Evolutionary conservation across 1,140 invertebrate species (phyloP), one percentile per base, ranked within the genome.

Genomic region (Neotoxoptera formosana): DNA sequence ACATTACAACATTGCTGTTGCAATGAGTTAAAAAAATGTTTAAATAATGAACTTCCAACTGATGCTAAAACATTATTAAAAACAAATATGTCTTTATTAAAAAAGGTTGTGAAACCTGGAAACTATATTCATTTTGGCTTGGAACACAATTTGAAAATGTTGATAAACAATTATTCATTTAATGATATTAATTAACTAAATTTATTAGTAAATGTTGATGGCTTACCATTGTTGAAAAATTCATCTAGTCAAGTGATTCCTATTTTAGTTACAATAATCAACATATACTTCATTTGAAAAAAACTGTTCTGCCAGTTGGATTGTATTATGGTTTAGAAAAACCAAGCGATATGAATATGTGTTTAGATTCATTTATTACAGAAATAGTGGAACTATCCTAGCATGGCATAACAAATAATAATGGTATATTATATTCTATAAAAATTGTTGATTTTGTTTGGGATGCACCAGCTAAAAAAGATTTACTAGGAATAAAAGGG

Each of bases 241-340:
- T 93, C 88, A 30, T 45, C 53, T 21, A 83, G 91, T 47, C 83
- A 94, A 90, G 91, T 95, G 34, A 94, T 93, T 94, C 94, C 94
- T 60, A 94, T 95, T 86, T 92, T 95, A 90, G 93, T 91, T 7
- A 30, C 84, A 76, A 90, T 94, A 36, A 87, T 20, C 93, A 60
- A 56, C 25, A 9, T 91, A 60, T 91, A 60, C 94, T 34, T 93
- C 41, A 56, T 17, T 36, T 81, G 25, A 93, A 86, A n/a, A 48
- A 84, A 48, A 48, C 41, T 45, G 93, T 93, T 41, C 94, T 94
- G 90, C n/a, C 94, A 7, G 93, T 94, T 86, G 94, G 94, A 51
- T 90, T 94, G 41, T 94, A 94, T 93, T 94, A 94, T 93, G 94
- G 94, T 41, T 17, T 47, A 56, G 88, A 93, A 36, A 95, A 94